Base-by-base conservation (phyloP, 2,888 invertebrate species). In the Leptothorax acervorum region DNA sequence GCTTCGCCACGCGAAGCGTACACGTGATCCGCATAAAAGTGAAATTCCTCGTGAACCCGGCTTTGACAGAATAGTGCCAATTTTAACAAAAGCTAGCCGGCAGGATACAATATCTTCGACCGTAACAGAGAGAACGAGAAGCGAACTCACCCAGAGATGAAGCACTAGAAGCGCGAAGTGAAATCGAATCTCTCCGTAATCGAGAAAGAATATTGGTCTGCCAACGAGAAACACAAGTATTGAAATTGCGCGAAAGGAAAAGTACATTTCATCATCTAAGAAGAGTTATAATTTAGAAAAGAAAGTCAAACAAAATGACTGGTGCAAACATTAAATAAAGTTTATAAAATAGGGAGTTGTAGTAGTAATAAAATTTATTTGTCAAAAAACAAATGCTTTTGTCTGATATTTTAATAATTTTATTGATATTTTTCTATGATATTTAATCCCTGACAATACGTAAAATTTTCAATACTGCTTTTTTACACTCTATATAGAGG, bases 21-120 rank as follows among this genome's bases (percentile, higher is more conserved):
- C 66, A 51, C 73, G 79, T 79, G 79, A 73, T 60, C 39, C 79
- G 39, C 79, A 81, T 79, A 48, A 71, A 45, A 60, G 75, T 12
- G 60, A 81, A 18, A 39, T 81, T 81, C 8, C 48, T 74, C 79
- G 75, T 23, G 48, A 39, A 48, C 9, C 48, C 48, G 2, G 8
- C 39, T 18, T 18, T 39, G 18, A 39, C 45, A 79, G 79, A 79
- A 81, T 81, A 39, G 60, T n/a, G 55, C 60, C 79, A 81, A 81
- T 81, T 81, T 60, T 60, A 39, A 81, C 74, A 73, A 81, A 57
- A 81, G 60, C 79, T 11, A 55, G 35, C 12, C 74, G 23, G 35
- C 39, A 48, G 48, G 60, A 60, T 73, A 51, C 48, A 48, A 39
- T 71, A 71, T 73, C 39, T 31, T 74, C 74, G 39, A 60, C 0